phyloP scores from a whole-genome alignment of 2,888 invertebrate genomes.

The Oligia strigilis region DNA sequence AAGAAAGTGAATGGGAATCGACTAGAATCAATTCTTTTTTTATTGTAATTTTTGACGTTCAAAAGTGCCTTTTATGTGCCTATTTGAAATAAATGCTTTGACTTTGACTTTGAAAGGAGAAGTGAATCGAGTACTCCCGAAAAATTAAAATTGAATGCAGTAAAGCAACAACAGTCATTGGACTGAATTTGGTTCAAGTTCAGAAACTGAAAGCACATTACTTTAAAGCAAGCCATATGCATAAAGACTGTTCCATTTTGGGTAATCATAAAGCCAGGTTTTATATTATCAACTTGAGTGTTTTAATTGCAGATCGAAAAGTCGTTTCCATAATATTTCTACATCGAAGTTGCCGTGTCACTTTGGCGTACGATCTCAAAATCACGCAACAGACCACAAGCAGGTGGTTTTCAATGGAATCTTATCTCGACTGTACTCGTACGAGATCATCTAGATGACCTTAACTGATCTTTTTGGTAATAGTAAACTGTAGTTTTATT shows the following conservation, averaged over 20 bases:
- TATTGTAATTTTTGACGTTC: too few species aligned
- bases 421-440: slow-evolving; percentile 64
- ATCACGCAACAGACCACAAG: slow-evolving; percentile 82
- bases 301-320: slow-evolving; percentile 27
- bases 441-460: slow-evolving; percentile 65
- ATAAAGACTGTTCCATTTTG: slow-evolving; percentile 17
- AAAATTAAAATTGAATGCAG: neutral
- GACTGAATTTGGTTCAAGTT: slow-evolving; percentile 40
- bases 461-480: slow-evolving; percentile 61
- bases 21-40: too few species aligned
- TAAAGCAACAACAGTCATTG: slow-evolving; percentile 12
- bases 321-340: slow-evolving; percentile 65
- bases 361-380: slow-evolving; percentile 76
- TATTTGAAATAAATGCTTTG: too few species aligned
- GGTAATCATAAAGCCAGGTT: slow-evolving; percentile 9
- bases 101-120: neutral
- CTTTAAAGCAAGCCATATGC: slow-evolving; percentile 6
- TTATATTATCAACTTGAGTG: slow-evolving; percentile 18
- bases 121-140: neutral
- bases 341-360: slow-evolving; percentile 74
- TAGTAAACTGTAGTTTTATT: slow-evolving; percentile 13
- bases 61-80: too few species aligned
- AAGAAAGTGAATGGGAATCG: slow-evolving; percentile 2
- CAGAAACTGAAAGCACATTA: slow-evolving; percentile 35
- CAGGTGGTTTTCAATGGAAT: slow-evolving; percentile 79